Evolutionary conservation across 1,140 invertebrate species (phyloP), one percentile per base, ranked within the genome.

Genomic region (Diprion similis): DNA sequence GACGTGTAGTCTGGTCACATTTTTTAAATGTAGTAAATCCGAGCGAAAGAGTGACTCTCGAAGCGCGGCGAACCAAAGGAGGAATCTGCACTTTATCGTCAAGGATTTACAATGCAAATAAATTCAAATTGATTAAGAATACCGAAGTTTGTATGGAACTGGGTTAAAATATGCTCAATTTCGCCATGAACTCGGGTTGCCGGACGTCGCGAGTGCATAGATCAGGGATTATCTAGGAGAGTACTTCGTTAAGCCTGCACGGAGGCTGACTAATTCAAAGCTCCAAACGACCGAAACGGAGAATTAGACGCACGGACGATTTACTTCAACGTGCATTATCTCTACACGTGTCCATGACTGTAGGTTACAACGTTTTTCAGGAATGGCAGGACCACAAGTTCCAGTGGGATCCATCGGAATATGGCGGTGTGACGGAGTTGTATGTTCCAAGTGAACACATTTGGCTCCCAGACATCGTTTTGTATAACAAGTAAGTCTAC

Each of bases 311-410:
- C 24, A 37, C 24, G 1, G 24, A 37, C 0, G 24, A 37, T 6
- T 37, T 6, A 37, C 24, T 37, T 37, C 24, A 37, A 37, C 24
- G 24, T 37, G 24, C 1, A 37, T 37, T 37, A 37, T 37, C 24
- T 37, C 24, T 37, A 37, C 24, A 6, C 1, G 24, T 37, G 24
- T 37, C 6, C 24, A 37, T 6, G 51, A 59, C 51, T 65, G 70
- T 37, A 24, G 15, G 18, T 7, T 70, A n/a, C 13, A 24, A 46
- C 71, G 66, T 66, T 17, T 83, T 87, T 18, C 83, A 96, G 95
- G 95, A 96, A 91, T 99, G 97, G 97, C 92, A 95, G 78, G 98
- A 99, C 89, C 96, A 98, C 89, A 99, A 99, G 90, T 95, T 99
- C 84, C 92, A 92, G 83, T 99, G 98, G 98, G 95, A 99, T 87